Base-by-base conservation (phyloP, 2,113 vertebrate species). In the Clarias macrocephalus region DNA sequence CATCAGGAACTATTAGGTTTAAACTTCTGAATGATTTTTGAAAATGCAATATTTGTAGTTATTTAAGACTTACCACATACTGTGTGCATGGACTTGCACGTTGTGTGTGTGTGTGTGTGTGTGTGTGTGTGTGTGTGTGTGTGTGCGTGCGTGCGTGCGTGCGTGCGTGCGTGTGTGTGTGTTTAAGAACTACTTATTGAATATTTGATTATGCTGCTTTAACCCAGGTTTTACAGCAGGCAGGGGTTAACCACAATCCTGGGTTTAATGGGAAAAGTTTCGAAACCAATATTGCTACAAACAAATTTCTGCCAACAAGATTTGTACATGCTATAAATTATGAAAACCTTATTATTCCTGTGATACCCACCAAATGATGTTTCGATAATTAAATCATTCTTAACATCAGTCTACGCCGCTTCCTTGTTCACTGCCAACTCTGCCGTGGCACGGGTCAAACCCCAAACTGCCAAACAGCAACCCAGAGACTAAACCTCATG, bases 191-290 rank as follows among this genome's bases (percentile, higher is more conserved):
- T 79, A 2, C 48, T 57, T 56, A 28, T n/a, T 16, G 8, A 28
- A 54, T 79, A n/a, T 21, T 79, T 57, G 54, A 54, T 79, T 79
- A n/a, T 79, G n/a, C 57, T 79, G n/a, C n/a, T 57, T 30, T 79
- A 57, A 57, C n/a, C 15, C 54, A 30, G 52, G 23, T 56, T 77
- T 77, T 56, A 77, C 75, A 77, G 23, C 11, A 56, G 75, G 25
- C 52, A 6, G 52, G 56, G 52, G 42, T 77, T 77, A 56, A 77
- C 25, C 48, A 77, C 75, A 77, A 52, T 56, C 52, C 75, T 8
- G n/a, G n/a, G 15, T 28, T 79, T 57, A 57, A 57, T 16, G 2
- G n/a, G 54, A 5, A 0, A n/a, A 54, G 48, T 56, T 75, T 75
- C 42, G n/a, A n/a, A 52, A 42, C 25, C 13, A 52, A 77, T 1